Conservation (phyloP, 2,888 invertebrate species). For the Chloroclystis v-ata region DNA sequence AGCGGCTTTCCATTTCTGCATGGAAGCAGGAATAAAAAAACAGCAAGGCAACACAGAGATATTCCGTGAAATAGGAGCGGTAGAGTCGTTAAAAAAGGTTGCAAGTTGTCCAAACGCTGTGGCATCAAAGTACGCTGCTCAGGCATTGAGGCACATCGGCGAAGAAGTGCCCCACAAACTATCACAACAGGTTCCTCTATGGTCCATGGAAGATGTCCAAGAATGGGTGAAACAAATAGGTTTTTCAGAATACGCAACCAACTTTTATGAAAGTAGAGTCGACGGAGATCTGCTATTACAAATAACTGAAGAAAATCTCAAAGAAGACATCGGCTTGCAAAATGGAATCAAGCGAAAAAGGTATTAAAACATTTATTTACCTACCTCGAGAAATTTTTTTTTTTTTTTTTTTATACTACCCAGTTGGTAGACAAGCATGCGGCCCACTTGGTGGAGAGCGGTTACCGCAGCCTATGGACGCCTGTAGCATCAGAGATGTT, state of each 20-base stretch:
- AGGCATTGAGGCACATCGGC: constrained; percentile 93
- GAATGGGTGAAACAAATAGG: constrained; percentile 99
- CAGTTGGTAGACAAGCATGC: too few relatives aligned
- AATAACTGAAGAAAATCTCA: constrained; percentile 93
- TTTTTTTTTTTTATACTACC: too few relatives aligned
- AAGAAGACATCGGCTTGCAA: constrained; percentile 93
- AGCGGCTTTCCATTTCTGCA: constrained; percentile 98
- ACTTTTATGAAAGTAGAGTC: constrained; percentile 94
- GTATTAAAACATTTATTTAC: constrained; percentile 65
- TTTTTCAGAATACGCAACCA: constrained; percentile 88
- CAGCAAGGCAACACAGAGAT: constrained; percentile 93
- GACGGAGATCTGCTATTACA: constrained; percentile 97
- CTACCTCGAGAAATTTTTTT: too few relatives aligned
- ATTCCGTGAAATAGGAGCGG: constrained; percentile 95
- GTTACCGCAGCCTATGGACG: too few relatives aligned
- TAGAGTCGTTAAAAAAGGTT: constrained; percentile 95
- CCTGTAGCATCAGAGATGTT: too few relatives aligned
- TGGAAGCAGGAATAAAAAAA: constrained; percentile 99
- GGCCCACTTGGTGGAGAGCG: too few relatives aligned
- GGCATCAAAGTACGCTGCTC: constrained; percentile 97
- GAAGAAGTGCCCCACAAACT: constrained; percentile 98
- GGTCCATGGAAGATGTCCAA: constrained; percentile 97
- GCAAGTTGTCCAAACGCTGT: constrained; percentile 99
- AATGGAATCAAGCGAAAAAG: constrained; percentile 96
- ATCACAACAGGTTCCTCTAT: constrained; percentile 98